Base-by-base conservation (phyloP, 1,140 invertebrate species). In the Heliothis virescens region DNA sequence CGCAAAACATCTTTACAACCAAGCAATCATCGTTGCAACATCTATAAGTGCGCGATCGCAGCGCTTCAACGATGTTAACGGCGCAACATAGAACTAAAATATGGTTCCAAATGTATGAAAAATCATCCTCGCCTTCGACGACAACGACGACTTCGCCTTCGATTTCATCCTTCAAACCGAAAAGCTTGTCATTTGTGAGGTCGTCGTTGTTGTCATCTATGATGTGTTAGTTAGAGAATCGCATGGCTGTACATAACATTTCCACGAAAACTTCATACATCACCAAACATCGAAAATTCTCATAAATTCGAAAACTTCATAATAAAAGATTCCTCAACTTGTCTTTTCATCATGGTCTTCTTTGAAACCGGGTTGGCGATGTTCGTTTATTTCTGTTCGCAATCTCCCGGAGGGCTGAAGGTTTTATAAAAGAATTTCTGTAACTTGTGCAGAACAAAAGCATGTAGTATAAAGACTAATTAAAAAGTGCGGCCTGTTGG, bases 351-450 rank as follows among this genome's bases (percentile, higher is more conserved):
- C 16, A 65, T 47, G 34, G 47, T 21, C 41, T 65, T 48, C 41
- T 59, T 59, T 26, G 57, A 12, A 29, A n/a, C n/a, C 13, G 13
- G 21, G n/a, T 16, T 16, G 41, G 10, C 16, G 41, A 65, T 65
- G 62, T 48, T 65, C 62, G n/a, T 65, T 65, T 48, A 65, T 47
- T 18, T 21, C 18, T 16, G 47, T 18, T 7, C 29, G 16, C 62
- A n/a, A 9, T 65, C 34, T 65, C 10, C 62, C 62, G n/a, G 41
- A 34, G 62, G 62, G 62, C 62, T 4, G 48, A 10, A 63, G 62
- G 62, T 18, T 15, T 48, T 18, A 65, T 48, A 65, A 65, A 65
- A 65, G 62, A 48, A 65, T 26, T 65, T 65, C 62, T 18, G 34
- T 65, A 65, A 65, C 62, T 48, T 48, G 16, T 41, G 47, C 15